A percentile compares a stretch with the other conserved stretches of the same genome.
phyloP scores from a whole-genome alignment of 2,113 vertebrate genomes.

The Catharus fuscescens region DNA sequence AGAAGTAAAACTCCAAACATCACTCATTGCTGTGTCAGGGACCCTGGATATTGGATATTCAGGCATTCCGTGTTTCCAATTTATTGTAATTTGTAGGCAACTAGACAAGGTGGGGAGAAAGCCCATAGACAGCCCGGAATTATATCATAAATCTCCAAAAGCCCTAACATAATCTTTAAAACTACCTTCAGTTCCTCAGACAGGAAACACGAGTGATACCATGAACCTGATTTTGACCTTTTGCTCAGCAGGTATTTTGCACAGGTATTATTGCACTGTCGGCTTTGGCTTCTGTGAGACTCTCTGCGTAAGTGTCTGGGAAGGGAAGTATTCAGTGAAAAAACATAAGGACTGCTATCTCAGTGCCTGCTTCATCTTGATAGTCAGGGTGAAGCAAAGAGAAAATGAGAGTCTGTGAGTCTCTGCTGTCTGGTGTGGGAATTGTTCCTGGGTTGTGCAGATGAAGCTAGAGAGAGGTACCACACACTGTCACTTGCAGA shows the following conservation, averaged over 20 bases:
- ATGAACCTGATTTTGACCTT: slow-evolving; percentile 9
- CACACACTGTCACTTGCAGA: neutral
- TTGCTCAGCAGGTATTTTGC: neutral
- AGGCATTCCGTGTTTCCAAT: neutral
- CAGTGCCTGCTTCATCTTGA: neutral
- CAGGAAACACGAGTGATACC: neutral
- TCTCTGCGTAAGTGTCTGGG: neutral
- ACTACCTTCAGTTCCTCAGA: neutral
- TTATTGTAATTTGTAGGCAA: slow-evolving; percentile 55
- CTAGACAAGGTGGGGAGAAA: slow-evolving; percentile 8
- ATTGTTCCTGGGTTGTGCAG: neutral
- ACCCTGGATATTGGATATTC: slow-evolving; percentile 7
- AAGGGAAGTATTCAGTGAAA: neutral
- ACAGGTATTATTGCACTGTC: neutral
- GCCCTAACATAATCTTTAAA: slow-evolving; percentile 34
- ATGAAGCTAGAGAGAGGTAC: neutral
- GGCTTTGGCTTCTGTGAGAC: neutral
- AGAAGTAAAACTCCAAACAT: neutral
- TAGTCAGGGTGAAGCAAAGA: neutral
- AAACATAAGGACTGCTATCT: neutral
- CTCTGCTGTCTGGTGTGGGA: neutral
- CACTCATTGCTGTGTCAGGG: neutral
- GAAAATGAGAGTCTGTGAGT: neutral
- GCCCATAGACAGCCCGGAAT: slow-evolving; percentile 42
- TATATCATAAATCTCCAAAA: slow-evolving; percentile 32